Conservation (phyloP, 2,113 vertebrate genomes). For the Sardina pilchardus region DNA sequence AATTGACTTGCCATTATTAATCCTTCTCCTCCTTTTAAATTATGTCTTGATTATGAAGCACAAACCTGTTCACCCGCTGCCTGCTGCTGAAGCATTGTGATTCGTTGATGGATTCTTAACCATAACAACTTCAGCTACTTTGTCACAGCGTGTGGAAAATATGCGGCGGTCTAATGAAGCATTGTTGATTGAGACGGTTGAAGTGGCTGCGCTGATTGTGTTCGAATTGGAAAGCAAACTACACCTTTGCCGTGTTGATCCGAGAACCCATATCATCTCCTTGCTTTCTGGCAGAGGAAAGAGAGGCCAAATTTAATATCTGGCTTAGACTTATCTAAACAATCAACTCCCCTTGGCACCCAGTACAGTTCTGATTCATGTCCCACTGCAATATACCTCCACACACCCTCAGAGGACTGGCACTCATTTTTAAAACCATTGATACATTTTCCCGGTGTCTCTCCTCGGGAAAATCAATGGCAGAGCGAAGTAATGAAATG, state of each 20-base stretch:
- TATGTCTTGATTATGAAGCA: not conserved
- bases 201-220: not conserved
- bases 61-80: not conserved
- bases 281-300: not conserved
- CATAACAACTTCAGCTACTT: not conserved
- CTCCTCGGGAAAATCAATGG: not conserved
- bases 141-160: slow-evolving; percentile 4
- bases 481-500: not conserved
- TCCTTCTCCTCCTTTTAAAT: not conserved
- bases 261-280: not conserved
- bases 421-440: not conserved
- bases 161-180: not conserved
- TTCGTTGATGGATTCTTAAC: not conserved
- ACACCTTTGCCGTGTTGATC: not conserved
- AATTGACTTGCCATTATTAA: not conserved
- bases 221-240: not conserved
- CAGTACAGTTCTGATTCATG: not conserved
- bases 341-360: not conserved
- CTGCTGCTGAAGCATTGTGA: not conserved
- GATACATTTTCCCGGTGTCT: not conserved
- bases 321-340: not conserved
- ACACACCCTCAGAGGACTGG: not conserved
- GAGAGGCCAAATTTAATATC: not conserved
- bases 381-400: not conserved
- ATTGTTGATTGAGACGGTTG: not conserved